These are phyloP conservation scores for Macrobrachium nipponense DNA, from an alignment of 1,140 invertebrate species.

Conservation along the genomic window DNA sequence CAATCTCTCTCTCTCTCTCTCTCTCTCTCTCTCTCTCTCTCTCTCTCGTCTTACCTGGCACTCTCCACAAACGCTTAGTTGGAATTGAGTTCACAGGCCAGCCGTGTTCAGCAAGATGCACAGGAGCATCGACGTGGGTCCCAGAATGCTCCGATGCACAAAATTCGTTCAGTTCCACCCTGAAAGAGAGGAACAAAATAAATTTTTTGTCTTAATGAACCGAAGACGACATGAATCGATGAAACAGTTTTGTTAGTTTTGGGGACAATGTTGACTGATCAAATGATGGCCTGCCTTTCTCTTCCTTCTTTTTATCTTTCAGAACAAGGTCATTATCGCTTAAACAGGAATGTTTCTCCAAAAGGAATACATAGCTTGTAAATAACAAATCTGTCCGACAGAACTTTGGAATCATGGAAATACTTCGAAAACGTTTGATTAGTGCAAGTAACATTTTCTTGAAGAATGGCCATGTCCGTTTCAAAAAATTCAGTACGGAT, in stretches of 20 bases:
- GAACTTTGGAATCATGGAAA: too few species aligned
- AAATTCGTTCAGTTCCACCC: constrained; percentile 45
- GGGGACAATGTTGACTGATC: background rate
- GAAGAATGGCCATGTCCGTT: too few species aligned
- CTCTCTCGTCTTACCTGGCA: constrained; percentile 20
- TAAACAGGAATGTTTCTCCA: too few species aligned
- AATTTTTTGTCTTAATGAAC: background rate
- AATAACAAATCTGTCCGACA: too few species aligned
- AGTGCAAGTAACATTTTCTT: too few species aligned
- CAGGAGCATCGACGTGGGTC: constrained; percentile 44
- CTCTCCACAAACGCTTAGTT: constrained; percentile 29
- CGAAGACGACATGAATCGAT: background rate
- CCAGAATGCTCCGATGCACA: constrained; percentile 47
- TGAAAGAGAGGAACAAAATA: background rate
- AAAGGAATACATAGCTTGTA: too few species aligned
- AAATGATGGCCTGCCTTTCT: too few species aligned
- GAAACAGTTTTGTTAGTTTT: background rate
- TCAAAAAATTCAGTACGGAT: too few species aligned
- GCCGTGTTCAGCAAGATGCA: background rate
- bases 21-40: constrained; percentile 20
- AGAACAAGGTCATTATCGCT: too few species aligned
- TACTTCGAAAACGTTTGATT: too few species aligned
- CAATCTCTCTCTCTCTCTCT: constrained; percentile 28
- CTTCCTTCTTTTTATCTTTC: too few species aligned
- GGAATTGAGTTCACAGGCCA: constrained; percentile 32